Evolutionary conservation across 2,888 invertebrate species (phyloP).

Genomic region (Coelogynopora nodosa): DNA sequence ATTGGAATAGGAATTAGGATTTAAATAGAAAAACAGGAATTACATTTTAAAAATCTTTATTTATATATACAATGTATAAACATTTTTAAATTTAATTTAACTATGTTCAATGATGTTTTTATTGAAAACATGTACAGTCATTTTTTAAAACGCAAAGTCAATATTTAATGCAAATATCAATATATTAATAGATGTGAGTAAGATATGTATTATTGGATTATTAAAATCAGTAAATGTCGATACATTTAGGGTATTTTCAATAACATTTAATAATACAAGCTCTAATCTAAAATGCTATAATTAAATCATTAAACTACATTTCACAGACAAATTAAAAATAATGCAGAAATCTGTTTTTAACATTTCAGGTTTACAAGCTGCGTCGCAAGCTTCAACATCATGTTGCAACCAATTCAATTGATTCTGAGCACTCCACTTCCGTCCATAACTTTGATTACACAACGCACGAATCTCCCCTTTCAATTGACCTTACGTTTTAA

Average conservation of each 20-base stretch:
- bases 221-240: no score
- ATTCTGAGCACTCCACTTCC: not conserved
- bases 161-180: no score
- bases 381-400: not conserved
- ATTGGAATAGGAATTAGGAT: no score
- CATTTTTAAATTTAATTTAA: no score
- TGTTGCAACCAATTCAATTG: not conserved
- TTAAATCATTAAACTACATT: not conserved
- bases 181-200: no score
- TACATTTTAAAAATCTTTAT: not conserved
- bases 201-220: no score
- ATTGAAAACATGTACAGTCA: not conserved
- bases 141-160: not conserved
- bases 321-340: not conserved
- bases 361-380: not conserved
- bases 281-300: not conserved
- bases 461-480: not conserved
- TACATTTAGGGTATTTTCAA: not conserved
- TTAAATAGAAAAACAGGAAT: no score
- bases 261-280: not conserved
- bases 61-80: no score
- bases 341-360: not conserved
- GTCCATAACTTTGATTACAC: not conserved
- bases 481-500: no score
- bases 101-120: no score